These are phyloP conservation scores for Lithosia quadra DNA, from an alignment of 2,888 invertebrate genomes.

Conservation along the genomic window DNA sequence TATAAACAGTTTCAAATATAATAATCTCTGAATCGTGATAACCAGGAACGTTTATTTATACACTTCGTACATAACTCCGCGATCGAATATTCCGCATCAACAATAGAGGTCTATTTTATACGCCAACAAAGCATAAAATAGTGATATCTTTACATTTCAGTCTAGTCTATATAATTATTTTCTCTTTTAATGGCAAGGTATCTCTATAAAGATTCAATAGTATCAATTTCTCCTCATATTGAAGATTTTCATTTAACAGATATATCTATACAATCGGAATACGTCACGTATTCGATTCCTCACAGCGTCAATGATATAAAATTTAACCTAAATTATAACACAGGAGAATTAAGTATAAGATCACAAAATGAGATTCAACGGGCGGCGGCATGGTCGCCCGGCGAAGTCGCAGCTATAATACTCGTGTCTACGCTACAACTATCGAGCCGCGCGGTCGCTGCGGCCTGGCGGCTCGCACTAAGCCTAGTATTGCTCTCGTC, in stretches of 20 bases:
- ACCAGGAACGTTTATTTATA: constrained; percentile 73
- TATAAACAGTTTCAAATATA: constrained; percentile 76
- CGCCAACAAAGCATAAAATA: constrained; percentile 87
- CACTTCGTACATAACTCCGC: constrained; percentile 68
- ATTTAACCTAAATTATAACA: constrained; percentile 87
- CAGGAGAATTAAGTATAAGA: constrained; percentile 88
- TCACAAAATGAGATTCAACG: constrained; percentile 87
- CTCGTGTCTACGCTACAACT: constrained; percentile 84
- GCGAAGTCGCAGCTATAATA: constrained; percentile 85
- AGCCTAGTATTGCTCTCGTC: constrained; percentile 85
- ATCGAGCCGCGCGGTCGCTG: constrained; percentile 69
- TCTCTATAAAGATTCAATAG: constrained; percentile 86
- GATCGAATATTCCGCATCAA: constrained; percentile 76
- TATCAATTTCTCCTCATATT: constrained; percentile 76
- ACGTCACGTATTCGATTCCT: constrained; percentile 83
- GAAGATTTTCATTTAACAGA: constrained; percentile 75
- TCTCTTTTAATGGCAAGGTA: constrained; percentile 85
- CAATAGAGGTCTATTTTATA: constrained; percentile 81
- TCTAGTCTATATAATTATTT: constrained; percentile 87
- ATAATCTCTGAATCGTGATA: constrained; percentile 73
- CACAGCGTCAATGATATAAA: constrained; percentile 87
- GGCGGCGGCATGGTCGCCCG: constrained; percentile 77
- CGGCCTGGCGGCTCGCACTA: constrained; percentile 76
- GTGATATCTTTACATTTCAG: constrained; percentile 87
- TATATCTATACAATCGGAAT: constrained; percentile 83